Evolutionary conservation across 2,888 invertebrate genomes (phyloP).

Genomic region (Hirtodrosophila histrioides): DNA sequence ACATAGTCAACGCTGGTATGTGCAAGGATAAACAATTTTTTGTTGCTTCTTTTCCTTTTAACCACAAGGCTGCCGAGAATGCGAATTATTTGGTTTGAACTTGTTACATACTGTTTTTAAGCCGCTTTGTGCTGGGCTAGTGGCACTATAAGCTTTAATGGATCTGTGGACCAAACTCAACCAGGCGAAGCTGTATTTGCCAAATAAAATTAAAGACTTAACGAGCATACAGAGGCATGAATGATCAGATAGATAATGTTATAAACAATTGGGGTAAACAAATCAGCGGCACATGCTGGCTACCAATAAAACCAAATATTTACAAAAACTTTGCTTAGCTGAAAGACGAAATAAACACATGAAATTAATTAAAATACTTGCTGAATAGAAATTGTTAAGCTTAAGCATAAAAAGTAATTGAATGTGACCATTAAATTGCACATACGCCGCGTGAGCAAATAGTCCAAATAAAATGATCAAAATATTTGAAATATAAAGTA

Average conservation of each 20-base stretch:
- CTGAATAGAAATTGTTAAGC: constrained; percentile 9
- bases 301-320: constrained; percentile 50
- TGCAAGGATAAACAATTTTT: background rate
- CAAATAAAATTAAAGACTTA: constrained; percentile 8
- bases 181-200: background rate
- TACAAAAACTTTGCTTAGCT: constrained; percentile 31
- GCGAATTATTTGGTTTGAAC: constrained; percentile 16
- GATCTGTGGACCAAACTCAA: background rate
- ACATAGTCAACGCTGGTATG: background rate
- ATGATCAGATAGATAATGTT: constrained; percentile 3
- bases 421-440: constrained; percentile 56
- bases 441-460: constrained; percentile 45
- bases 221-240: background rate
- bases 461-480: constrained; percentile 18
- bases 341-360: constrained; percentile 44
- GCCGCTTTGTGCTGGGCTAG: background rate
- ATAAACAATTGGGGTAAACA: constrained; percentile 46
- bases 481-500: constrained; percentile 45
- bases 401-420: constrained; percentile 58
- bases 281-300: constrained; percentile 7
- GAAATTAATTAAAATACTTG: constrained; percentile 76
- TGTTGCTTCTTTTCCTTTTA: background rate
- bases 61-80: constrained; percentile 6
- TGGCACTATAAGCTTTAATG: background rate
- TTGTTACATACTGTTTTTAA: constrained; percentile 7